Conservation (phyloP, 92 coral and sea anemone species). For the Palythoa caribaeorum region DNA sequence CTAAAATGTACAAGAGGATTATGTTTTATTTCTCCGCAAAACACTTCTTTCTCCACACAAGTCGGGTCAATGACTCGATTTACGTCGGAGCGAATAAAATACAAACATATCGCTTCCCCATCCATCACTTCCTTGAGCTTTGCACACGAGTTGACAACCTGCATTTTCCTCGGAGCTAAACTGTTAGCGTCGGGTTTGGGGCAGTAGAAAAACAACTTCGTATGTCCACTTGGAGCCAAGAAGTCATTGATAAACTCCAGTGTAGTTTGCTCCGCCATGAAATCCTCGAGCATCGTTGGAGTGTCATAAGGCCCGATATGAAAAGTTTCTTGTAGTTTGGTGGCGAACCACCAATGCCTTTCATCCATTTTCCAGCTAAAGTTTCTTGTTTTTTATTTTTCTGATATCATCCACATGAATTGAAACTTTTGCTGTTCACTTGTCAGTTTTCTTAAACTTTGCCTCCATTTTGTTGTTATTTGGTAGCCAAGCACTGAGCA, state of each 20-base stretch:
- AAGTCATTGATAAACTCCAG: conserved; percentile 97
- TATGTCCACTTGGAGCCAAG: conserved; percentile 97
- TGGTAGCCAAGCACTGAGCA: conserved; percentile 90
- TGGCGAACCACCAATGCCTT: conserved; percentile 99
- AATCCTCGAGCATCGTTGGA: conserved; percentile 99
- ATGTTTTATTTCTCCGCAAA: conserved; percentile 98
- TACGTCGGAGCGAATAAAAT: conserved; percentile 95
- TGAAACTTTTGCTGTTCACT: not conserved
- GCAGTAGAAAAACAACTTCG: conserved; percentile 92
- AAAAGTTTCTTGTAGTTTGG: conserved; percentile 98
- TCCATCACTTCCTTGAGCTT: conserved; percentile 97
- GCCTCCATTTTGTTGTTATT: conserved; percentile 98
- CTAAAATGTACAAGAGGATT: conserved; percentile 92
- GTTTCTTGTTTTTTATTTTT: not conserved
- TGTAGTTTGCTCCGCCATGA: conserved; percentile 98
- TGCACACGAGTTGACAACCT: conserved; percentile 92
- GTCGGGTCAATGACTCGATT: conserved; percentile 98
- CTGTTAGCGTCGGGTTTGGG: conserved; percentile 93
- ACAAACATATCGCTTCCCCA: conserved; percentile 96
- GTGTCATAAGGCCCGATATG: conserved; percentile 96
- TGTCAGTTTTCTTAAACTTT: conserved; percentile 51
- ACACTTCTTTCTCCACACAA: conserved; percentile 97
- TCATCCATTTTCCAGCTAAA: conserved; percentile 77
- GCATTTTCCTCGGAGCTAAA: conserved; percentile 84
- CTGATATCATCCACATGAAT: not conserved